Conservation (phyloP, 2,797 vertebrate genomes). For the Columba guinea region DNA sequence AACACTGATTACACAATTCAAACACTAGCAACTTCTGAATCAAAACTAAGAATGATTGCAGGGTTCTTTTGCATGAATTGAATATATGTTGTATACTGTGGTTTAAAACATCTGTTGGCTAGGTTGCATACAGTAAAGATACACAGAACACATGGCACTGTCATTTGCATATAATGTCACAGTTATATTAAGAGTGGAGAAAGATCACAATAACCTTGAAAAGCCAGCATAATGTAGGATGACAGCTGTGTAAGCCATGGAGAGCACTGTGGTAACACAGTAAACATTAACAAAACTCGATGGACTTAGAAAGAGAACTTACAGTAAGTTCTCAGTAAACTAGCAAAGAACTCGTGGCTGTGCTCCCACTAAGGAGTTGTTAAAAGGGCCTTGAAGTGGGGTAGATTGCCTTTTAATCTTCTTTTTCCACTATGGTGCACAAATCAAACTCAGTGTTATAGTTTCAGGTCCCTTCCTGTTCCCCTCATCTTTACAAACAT, state of each 20-base stretch:
- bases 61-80: background rate
- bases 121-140: background rate
- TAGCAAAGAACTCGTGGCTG: background rate
- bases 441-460: background rate
- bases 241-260: background rate
- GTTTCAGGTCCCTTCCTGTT: background rate
- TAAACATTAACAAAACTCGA: background rate
- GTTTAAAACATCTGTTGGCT: constrained; percentile 36
- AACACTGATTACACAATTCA: background rate
- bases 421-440: background rate
- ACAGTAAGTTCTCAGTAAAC: background rate
- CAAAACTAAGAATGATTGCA: constrained; percentile 43
- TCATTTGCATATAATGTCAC: constrained; percentile 8
- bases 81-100: background rate
- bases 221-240: background rate
- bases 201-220: background rate
- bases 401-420: background rate
- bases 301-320: background rate
- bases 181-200: background rate
- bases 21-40: constrained; percentile 29
- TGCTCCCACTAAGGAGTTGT: background rate
- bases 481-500: background rate
- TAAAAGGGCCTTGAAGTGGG: background rate
- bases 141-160: constrained; percentile 32
- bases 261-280: background rate